These are phyloP conservation scores for Trichonephila inaurata DNA, from an alignment of 1,140 invertebrate species.

Conservation along the genomic window DNA sequence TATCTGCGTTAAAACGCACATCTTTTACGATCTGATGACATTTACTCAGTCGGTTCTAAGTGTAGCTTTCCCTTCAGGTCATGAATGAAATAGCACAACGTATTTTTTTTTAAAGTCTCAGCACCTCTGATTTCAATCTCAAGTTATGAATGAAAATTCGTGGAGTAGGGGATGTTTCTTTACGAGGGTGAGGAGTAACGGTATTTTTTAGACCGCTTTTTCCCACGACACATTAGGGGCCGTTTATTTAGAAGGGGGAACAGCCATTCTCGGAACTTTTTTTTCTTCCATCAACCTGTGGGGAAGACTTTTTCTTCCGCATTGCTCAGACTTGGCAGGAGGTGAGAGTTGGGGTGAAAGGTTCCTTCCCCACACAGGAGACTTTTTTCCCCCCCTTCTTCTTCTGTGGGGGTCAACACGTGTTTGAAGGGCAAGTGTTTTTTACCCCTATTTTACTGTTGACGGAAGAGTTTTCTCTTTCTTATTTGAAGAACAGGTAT, in stretches of 20 bases:
- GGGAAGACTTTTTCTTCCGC: constrained; percentile 68
- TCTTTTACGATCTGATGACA: no score
- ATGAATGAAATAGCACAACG: not conserved
- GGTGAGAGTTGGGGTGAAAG: constrained; percentile 70
- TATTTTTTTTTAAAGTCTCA: not conserved
- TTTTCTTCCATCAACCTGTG: constrained; percentile 37
- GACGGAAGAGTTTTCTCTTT: constrained; percentile 29
- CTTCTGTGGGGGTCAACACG: not conserved
- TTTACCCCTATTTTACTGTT: not conserved
- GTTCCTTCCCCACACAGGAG: not conserved
- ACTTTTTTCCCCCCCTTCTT: not conserved
- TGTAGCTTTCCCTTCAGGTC: not conserved
- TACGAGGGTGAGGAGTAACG: not conserved
- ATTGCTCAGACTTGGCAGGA: constrained; percentile 16
- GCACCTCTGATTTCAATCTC: not conserved
- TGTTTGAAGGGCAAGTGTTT: constrained; percentile 60
- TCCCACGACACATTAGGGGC: constrained; percentile 43
- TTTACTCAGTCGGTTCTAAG: no score
- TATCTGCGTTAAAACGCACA: no score
- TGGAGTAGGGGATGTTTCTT: not conserved
- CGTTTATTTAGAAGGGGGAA: constrained; percentile 41
- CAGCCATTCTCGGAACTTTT: constrained; percentile 3
- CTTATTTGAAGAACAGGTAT: not conserved
- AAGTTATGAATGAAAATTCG: constrained; percentile 51
- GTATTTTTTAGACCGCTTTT: constrained; percentile 51